Percentiles rank a stretch among this genome's conserved stretches.
Conservation (phyloP, 2,888 invertebrate species). For the Odontothrips loti region DNA sequence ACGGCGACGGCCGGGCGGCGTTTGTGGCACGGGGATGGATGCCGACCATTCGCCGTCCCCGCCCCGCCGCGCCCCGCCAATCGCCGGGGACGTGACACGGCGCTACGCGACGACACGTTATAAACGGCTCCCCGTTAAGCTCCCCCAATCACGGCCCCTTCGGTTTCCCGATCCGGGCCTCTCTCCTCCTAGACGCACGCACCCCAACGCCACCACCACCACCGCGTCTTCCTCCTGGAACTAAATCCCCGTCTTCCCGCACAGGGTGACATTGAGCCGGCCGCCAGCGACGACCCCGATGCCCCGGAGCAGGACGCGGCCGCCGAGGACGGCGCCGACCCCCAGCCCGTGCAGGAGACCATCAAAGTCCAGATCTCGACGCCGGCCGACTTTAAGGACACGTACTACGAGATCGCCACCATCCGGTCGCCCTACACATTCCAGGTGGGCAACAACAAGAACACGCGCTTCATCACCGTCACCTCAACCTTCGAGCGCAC, state of each 20-base stretch:
- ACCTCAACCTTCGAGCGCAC: constrained; percentile 81
- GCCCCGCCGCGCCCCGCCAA: constrained; percentile 42
- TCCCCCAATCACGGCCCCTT: neutral
- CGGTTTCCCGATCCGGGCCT: too few relatives aligned
- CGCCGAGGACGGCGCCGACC: constrained; percentile 51
- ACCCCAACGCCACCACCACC: too few relatives aligned
- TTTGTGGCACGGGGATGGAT: neutral
- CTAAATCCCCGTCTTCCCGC: too few relatives aligned
- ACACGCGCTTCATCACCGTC: constrained; percentile 81
- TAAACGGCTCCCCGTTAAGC: constrained; percentile 36
- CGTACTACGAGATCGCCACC: constrained; percentile 85
- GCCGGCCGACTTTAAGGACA: constrained; percentile 76
- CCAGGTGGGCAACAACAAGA: constrained; percentile 82
- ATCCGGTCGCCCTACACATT: constrained; percentile 86
- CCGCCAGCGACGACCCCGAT: constrained; percentile 40
- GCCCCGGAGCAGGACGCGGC: constrained; percentile 67
- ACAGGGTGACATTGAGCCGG: constrained; percentile 27
- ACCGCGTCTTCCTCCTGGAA: too few relatives aligned
- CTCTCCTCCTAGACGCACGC: too few relatives aligned
- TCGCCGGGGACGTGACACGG: constrained; percentile 34
- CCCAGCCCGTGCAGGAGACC: constrained; percentile 55
- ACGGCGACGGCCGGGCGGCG: too few relatives aligned
- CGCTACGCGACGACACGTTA: constrained; percentile 31
- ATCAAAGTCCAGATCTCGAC: constrained; percentile 85
- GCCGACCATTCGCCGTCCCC: neutral